Conservation (phyloP, 2,797 vertebrate species). For the Eulemur rubriventer region DNA sequence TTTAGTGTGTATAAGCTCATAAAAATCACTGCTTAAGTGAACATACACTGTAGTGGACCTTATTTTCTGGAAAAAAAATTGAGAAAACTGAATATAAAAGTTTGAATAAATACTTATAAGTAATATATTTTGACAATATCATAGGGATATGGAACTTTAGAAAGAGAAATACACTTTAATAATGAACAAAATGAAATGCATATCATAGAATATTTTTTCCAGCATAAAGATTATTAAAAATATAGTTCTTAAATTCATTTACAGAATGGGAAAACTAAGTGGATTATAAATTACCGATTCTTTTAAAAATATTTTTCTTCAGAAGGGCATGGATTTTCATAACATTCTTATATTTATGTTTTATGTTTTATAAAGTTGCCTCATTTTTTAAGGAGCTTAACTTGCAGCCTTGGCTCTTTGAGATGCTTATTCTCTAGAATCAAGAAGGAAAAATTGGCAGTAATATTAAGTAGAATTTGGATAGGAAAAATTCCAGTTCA, state of each 20-base stretch:
- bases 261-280: neutral
- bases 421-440: neutral
- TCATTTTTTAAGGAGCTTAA: neutral
- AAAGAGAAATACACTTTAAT: neutral
- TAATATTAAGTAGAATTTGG: slow-evolving; percentile 25
- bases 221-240: neutral
- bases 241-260: neutral
- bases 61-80: slow-evolving; percentile 34
- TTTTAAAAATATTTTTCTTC: slow-evolving; percentile 1
- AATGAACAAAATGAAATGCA: neutral
- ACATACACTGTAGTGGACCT: neutral
- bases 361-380: neutral
- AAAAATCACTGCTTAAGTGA: neutral
- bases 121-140: neutral
- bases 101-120: neutral
- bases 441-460: neutral
- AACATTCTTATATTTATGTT: neutral
- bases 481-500: slow-evolving; percentile 26
- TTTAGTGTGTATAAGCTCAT: neutral
- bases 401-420: neutral
- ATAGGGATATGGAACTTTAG: neutral
- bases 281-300: neutral
- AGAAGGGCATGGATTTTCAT: neutral
- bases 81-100: neutral
- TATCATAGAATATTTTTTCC: neutral